phyloP scores from a whole-genome alignment of 2,888 invertebrate species.

The Drosophila hamatofila region DNA sequence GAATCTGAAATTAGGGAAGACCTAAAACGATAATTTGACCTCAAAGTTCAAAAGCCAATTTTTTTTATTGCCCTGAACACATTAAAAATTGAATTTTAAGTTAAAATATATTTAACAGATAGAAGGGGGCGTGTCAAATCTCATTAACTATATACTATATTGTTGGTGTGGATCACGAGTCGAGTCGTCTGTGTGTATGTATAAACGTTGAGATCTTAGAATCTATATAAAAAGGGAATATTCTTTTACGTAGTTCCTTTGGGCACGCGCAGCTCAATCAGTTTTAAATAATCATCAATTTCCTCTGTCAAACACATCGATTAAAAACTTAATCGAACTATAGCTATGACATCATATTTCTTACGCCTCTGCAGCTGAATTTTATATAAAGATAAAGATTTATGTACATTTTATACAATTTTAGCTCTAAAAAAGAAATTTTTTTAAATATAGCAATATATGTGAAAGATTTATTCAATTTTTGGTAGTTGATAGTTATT shows the following conservation, averaged over 20 bases:
- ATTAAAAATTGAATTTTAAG: neutral
- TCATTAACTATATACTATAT: neutral
- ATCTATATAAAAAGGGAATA: neutral
- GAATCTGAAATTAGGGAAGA: neutral
- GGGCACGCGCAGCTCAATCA: too few species aligned
- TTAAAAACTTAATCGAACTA: neutral
- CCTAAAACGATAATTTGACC: neutral
- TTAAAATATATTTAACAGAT: neutral
- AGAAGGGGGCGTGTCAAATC: neutral
- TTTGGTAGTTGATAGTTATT: too few species aligned
- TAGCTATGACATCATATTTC: neutral
- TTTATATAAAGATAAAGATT: too few species aligned
- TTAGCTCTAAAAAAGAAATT: too few species aligned
- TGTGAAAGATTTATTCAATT: too few species aligned
- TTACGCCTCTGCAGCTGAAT: too few species aligned
- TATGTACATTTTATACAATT: neutral
- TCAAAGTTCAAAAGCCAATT: neutral
- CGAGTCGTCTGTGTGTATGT: neutral
- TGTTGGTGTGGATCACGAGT: neutral
- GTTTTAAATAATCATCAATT: neutral
- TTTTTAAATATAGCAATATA: too few species aligned
- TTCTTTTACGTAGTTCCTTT: too few species aligned
- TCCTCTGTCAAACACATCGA: neutral
- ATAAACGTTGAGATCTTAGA: neutral
- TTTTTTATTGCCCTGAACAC: neutral